Conservation (phyloP, 2,888 invertebrate genomes). For the Leptopterna dolabrata region DNA sequence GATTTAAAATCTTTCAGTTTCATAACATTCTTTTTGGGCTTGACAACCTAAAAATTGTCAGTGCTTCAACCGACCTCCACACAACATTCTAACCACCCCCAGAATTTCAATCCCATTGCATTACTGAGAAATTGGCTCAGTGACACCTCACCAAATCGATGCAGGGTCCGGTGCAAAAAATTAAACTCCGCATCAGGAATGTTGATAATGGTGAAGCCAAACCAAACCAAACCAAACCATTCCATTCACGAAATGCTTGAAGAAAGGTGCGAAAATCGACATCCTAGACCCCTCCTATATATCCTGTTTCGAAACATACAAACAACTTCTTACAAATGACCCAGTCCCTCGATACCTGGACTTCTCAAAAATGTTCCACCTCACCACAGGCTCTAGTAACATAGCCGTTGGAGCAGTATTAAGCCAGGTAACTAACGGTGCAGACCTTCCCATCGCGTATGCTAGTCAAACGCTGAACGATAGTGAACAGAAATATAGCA, state of each 20-base stretch:
- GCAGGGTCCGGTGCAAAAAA: background rate
- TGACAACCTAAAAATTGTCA: background rate
- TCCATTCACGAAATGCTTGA: slow-evolving; percentile 62
- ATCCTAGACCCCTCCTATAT: background rate
- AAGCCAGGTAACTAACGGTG: slow-evolving; percentile 61
- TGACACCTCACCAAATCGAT: background rate
- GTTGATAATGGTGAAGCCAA: background rate
- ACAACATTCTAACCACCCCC: background rate
- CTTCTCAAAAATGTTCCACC: slow-evolving; percentile 63
- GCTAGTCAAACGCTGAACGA: slow-evolving; percentile 64
- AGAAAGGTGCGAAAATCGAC: slow-evolving; percentile 16
- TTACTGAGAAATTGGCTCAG: background rate
- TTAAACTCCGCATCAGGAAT: background rate
- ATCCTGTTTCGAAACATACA: slow-evolving; percentile 41
- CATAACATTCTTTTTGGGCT: background rate
- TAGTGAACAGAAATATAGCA: slow-evolving; percentile 63
- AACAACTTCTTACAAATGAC: slow-evolving; percentile 34
- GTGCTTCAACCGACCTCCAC: background rate
- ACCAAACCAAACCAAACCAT: slow-evolving; percentile 55
- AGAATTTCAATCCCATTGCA: background rate
- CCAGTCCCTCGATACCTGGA: slow-evolving; percentile 63
- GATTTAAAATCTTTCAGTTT: background rate
- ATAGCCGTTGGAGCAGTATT: slow-evolving; percentile 64
- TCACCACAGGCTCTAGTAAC: slow-evolving; percentile 65
- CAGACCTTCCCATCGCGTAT: slow-evolving; percentile 65